phyloP scores from a whole-genome alignment of 2,797 vertebrate genomes.

The Anabacerthia variegaticeps region DNA sequence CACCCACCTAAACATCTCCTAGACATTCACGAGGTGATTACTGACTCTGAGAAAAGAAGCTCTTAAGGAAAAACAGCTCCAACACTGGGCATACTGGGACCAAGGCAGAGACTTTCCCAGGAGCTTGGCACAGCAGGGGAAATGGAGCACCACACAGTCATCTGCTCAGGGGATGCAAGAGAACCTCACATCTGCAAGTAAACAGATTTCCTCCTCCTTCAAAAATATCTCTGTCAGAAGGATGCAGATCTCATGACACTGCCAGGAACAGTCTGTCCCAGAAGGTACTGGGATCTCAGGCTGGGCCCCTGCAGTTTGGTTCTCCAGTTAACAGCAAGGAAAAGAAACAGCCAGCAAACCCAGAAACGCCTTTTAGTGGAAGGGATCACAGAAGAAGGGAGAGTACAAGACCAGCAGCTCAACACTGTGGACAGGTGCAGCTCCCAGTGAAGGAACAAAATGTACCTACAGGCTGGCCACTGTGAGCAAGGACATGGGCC shows the following conservation, averaged over 20 bases:
- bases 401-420: not conserved
- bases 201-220: not conserved
- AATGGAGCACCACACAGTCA: not conserved
- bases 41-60: not conserved
- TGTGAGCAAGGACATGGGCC: not conserved
- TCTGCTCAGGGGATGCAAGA: not conserved
- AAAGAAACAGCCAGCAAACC: not conserved
- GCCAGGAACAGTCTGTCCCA: not conserved
- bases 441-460: not conserved
- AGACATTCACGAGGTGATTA: not conserved
- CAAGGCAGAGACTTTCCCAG: not conserved
- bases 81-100: not conserved
- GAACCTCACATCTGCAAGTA: conserved; percentile 23
- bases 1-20: not conserved
- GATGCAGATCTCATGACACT: not conserved
- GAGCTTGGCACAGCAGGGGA: not conserved
- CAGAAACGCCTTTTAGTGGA: not conserved
- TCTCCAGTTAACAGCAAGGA: not conserved
- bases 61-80: not conserved
- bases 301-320: not conserved
- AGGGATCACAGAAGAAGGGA: not conserved
- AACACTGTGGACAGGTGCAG: not conserved
- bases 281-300: not conserved
- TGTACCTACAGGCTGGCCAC: not conserved
- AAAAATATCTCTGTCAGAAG: not conserved